Base-by-base conservation (phyloP, 1,140 invertebrate genomes). In the Contarinia nasturtii region DNA sequence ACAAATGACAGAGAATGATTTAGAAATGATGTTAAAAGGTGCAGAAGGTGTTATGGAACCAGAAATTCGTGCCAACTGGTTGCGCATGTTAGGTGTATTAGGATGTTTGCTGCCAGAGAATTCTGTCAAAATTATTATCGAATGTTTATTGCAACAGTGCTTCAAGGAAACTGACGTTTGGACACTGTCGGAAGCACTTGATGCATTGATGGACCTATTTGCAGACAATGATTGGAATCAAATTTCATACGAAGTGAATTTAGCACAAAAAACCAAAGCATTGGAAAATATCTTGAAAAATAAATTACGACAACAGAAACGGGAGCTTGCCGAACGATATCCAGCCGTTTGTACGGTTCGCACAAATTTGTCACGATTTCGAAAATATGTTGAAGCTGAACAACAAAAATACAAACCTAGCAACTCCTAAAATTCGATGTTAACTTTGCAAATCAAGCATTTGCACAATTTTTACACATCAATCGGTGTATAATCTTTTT, bases 131-230 rank as follows among this genome's bases (percentile, higher is more conserved):
- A 43, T 46, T 20, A 60, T 49, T 37, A 52, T 58, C 1, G 22
- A 48, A 17, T 54, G 54, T 21, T 51, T 60, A 2, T 5, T 54
- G 19, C 51, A 58, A 40, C 47, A 51, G 1, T 57, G 55, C 33
- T 37, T 53, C 2, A 38, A 51, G 20, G 58, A 60, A 38, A 44
- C 56, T 10, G 72, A 78, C 51, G 68, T 80, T 3, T 80, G 78
- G 75, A 70, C 82, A 0, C 62, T 76, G 12, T 79, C 82, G 20
- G 83, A 86, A 64, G 71, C 77, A 15, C 58, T 86, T 14, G 82
- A 86, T 58, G 73, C 75, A 12, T 55, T 85, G 44, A 79, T 86
- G 63, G 83, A 86, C 60, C 69, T 86, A 37, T 86, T 80, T 63
- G 72, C 77, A 2, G 80, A 84, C 59, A 82, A 86, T 57, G 73